Base-by-base conservation (phyloP, 2,888 invertebrate genomes). In the Synanthedon tipuliformis region DNA sequence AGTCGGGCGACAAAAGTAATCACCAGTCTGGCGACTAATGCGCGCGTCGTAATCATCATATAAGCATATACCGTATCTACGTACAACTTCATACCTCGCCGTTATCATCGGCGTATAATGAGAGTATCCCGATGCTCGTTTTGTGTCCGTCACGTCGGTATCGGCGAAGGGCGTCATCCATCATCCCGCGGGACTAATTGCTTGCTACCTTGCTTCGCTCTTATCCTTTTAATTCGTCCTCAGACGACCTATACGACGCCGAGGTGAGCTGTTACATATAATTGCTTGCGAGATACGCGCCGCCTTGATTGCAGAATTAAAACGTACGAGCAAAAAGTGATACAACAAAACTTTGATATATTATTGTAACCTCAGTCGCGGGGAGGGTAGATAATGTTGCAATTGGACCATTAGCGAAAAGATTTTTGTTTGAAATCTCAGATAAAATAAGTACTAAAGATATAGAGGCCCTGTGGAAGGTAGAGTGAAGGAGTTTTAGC, bases 91-190 rank as follows among this genome's bases (percentile, higher is more conserved):
- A 81, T 81, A 78, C 67, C 62, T 63, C 65, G 70, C 73, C 73
- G 77, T 85, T 86, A 85, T 85, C 84, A 79, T 69, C 75, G 75
- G 72, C 81, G 84, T 83, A 82, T 87, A 87, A 86, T 85, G 84
- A 84, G 81, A 78, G 62, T 61, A 59, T 70, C 68, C 68, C 68
- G 59, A 63, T 76, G 76, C 63, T 83, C 86, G 77, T 82, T 85
- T 84, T 83, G 75, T 77, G 78, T 75, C 75, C 78, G 78, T 78
- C 82, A 75, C 65, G 59, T 60, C 50, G 66, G 69, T 77, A 81
- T 77, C 77, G 72, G 57, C 63, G 64, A 71, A 70, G 72, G 70
- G 74, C 73, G 72, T 76, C 84, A 86, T 86, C 86, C 85, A 87
- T 87, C 86, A 87, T 82, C 73, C 66, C 58, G 63, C 65, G 70